Base-by-base conservation (phyloP, 35 echinoderm and acorn worm species). In the Chiridota heheva region DNA sequence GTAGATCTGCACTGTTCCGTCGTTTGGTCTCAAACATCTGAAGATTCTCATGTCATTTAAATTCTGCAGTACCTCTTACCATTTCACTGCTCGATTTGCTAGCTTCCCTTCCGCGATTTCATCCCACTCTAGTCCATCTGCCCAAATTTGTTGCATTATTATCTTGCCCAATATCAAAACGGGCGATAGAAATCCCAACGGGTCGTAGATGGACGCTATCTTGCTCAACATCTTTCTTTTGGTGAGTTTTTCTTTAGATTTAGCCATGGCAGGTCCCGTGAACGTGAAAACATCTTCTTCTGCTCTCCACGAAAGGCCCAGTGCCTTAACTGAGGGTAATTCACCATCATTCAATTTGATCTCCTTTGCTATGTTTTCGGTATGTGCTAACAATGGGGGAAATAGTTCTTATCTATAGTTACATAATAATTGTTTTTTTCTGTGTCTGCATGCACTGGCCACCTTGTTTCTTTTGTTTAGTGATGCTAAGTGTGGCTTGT, bases 131-230 rank as follows among this genome's bases (percentile, higher is more conserved):
- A 63, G 7, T 36, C 70, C 83, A 86, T 42, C 76, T 56, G 15
- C 39, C 74, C 74, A 78, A 22, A 60, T 37, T 60, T 78, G 48
- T 29, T 60, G 26, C 34, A 78, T 74, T 10, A 65, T 24, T 35
- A 86, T 66, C 32, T 76, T 86, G 1, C 45, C 69, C 42, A 3
- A 6, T 10, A 86, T 48, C 4, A 76, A 31, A 8, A 75, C 28
- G 20, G 83, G 83, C 26, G 70, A 34, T 16, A 76, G 4, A 65
- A 86, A 76, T 7, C 70, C 69, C 40, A 86, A 24, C 5, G 69
- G 70, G 28, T 86, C 83, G 53, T 75, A 76, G 27, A 86, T 25
- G 5, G 70, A 37, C 45, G 83, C 36, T 6, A 76, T 76, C 58
- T 65, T 86, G 28, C 58, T 86, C 39, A 86, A 53, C 2, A 76